Evolutionary conservation across 2,888 invertebrate genomes (phyloP).

Genomic region (Pilophorus perplexus): DNA sequence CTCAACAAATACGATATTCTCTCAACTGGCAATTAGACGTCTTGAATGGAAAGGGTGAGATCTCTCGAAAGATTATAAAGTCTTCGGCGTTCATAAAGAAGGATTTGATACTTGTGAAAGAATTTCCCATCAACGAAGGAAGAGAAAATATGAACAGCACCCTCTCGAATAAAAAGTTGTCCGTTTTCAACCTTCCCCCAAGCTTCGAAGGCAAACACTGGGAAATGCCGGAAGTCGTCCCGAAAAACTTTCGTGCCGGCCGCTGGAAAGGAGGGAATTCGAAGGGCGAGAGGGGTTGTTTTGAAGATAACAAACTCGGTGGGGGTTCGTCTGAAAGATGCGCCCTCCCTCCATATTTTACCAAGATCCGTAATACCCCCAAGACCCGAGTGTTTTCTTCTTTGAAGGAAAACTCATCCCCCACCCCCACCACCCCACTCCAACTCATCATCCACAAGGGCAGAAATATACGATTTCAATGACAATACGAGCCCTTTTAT

Average conservation of each 20-base stretch:
- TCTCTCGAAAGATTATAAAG: neutral
- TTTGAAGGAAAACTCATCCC: neutral
- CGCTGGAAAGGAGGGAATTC: neutral
- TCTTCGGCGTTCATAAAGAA: neutral
- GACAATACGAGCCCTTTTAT: constrained; percentile 29
- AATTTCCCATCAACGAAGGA: neutral
- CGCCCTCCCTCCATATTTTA: constrained; percentile 25
- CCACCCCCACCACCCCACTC: too few species aligned
- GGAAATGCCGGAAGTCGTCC: constrained; percentile 26
- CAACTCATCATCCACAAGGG: neutral
- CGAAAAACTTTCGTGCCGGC: constrained; percentile 9
- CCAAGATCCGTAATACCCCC: constrained; percentile 10
- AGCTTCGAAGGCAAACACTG: neutral
- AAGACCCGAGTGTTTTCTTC: neutral
- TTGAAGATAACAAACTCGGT: constrained; percentile 32
- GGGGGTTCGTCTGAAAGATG: neutral
- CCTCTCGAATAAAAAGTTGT: constrained; percentile 1
- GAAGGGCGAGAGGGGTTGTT: constrained; percentile 6
- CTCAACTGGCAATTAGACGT: too few species aligned
- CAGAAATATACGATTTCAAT: constrained; percentile 33
- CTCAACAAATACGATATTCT: too few species aligned
- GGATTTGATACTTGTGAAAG: constrained; percentile 5
- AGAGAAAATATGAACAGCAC: constrained; percentile 5
- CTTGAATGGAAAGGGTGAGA: too few species aligned
- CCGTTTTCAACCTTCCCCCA: neutral